A percentile compares a stretch with the other conserved stretches of the same genome.
phyloP scores from a whole-genome alignment of 2,113 vertebrate genomes.

The Sprattus sprattus region DNA sequence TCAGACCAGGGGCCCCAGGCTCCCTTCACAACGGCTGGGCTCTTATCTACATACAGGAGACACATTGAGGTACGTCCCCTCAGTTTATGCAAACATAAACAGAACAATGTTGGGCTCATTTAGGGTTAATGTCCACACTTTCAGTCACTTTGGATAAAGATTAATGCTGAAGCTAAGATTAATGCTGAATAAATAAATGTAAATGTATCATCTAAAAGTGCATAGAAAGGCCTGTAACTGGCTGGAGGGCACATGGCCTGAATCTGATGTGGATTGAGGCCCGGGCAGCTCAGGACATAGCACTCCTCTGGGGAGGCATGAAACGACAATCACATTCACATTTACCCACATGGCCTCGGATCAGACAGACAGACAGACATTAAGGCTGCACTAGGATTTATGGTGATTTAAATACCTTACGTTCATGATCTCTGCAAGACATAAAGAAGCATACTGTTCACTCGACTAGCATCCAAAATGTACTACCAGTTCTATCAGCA shows the following conservation, averaged over 20 bases:
- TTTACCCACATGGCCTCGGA: background rate
- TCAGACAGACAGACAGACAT: background rate
- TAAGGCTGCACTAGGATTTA: background rate
- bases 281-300: background rate
- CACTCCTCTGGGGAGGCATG: background rate
- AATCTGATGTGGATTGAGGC: too few relatives aligned
- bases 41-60: conserved; percentile 64
- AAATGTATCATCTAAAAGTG: background rate
- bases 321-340: background rate
- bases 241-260: background rate
- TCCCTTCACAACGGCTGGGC: conserved; percentile 56
- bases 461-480: background rate
- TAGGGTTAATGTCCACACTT: background rate
- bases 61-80: background rate
- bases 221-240: background rate
- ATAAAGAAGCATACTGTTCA: background rate
- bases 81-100: background rate
- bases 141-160: too few relatives aligned
- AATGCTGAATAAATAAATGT: too few relatives aligned
- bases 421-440: background rate
- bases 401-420: background rate
- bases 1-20: conserved; percentile 85
- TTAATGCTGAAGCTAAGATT: too few relatives aligned
- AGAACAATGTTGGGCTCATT: background rate
- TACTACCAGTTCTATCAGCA: background rate